These are phyloP conservation scores for Silvanus unidentatus DNA, from an alignment of 2,888 invertebrate genomes.

Conservation along the genomic window DNA sequence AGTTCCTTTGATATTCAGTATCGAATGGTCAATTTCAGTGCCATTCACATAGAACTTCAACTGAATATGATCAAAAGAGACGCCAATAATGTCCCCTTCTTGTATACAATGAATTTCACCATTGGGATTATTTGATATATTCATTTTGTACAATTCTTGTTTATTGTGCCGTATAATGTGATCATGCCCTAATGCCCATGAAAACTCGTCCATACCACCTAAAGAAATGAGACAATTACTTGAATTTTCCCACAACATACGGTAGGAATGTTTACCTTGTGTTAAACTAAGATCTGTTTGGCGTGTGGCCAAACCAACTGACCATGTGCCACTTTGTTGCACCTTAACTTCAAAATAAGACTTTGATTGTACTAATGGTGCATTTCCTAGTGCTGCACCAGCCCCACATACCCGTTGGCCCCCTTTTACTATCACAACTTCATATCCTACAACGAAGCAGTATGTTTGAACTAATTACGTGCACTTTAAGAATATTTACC, in stretches of 20 bases:
- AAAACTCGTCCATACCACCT: conserved; percentile 82
- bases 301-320: conserved; percentile 86
- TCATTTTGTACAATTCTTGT: conserved; percentile 61
- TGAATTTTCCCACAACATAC: background rate
- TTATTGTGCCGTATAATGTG: conserved; percentile 81
- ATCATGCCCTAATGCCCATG: conserved; percentile 91
- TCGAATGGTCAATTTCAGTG: conserved; percentile 73
- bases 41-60: conserved; percentile 93
- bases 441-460: conserved; percentile 65
- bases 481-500: conserved; percentile 52
- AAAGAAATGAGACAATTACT: conserved; percentile 23
- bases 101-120: conserved; percentile 57
- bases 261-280: conserved; percentile 50
- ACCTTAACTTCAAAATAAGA: conserved; percentile 98
- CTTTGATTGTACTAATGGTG: conserved; percentile 93
- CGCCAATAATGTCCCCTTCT: conserved; percentile 91
- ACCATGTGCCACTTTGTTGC: conserved; percentile 95
- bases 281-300: conserved; percentile 81
- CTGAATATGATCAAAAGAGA: conserved; percentile 94
- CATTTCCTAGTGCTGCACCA: conserved; percentile 90
- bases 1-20: conserved; percentile 83
- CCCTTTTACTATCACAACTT: conserved; percentile 93
- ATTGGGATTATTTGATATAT: conserved; percentile 33
- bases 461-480: background rate
- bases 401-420: conserved; percentile 90